These are phyloP conservation scores for Acronicta psi DNA, from an alignment of 2,888 invertebrate genomes.

Conservation along the genomic window DNA sequence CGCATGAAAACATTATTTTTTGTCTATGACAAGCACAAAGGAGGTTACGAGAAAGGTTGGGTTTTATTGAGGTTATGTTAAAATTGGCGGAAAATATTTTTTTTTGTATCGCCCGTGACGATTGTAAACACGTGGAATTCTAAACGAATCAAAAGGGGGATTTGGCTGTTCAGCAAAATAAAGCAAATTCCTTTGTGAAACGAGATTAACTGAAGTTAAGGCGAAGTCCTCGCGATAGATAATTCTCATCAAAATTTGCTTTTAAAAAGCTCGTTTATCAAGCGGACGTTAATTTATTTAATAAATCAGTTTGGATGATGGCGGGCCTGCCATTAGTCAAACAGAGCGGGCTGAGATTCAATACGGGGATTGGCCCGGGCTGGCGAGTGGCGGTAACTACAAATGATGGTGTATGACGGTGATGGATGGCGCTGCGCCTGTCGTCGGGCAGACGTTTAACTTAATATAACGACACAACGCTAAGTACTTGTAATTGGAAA, in stretches of 20 bases:
- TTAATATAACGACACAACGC: conserved; percentile 64
- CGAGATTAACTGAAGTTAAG: conserved; percentile 56
- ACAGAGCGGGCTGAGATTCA: conserved; percentile 67
- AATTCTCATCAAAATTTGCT: conserved; percentile 69
- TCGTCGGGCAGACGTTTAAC: conserved; percentile 63
- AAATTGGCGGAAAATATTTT: conserved; percentile 69
- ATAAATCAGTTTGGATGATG: conserved; percentile 81
- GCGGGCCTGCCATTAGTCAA: conserved; percentile 79
- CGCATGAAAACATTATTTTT: conserved; percentile 58
- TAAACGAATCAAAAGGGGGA: conserved; percentile 60
- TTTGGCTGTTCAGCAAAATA: conserved; percentile 59
- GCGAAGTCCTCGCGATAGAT: conserved; percentile 54
- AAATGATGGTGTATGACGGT: conserved; percentile 81
- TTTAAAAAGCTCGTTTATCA: conserved; percentile 79
- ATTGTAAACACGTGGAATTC: conserved; percentile 58
- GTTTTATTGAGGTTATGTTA: conserved; percentile 64
- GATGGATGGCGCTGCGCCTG: conserved; percentile 72
- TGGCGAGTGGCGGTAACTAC: conserved; percentile 67
- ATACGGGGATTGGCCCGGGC: conserved; percentile 71
- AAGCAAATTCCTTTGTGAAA: conserved; percentile 56
- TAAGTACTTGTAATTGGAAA: conserved; percentile 54
- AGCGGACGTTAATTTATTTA: conserved; percentile 81
- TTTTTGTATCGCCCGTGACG: conserved; percentile 57
- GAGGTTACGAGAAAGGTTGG: conserved; percentile 55
- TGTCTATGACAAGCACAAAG: conserved; percentile 58